Evolutionary conservation across 2,113 vertebrate genomes (phyloP), one percentile per base, ranked within the genome.

Genomic region (Struthio camelus): DNA sequence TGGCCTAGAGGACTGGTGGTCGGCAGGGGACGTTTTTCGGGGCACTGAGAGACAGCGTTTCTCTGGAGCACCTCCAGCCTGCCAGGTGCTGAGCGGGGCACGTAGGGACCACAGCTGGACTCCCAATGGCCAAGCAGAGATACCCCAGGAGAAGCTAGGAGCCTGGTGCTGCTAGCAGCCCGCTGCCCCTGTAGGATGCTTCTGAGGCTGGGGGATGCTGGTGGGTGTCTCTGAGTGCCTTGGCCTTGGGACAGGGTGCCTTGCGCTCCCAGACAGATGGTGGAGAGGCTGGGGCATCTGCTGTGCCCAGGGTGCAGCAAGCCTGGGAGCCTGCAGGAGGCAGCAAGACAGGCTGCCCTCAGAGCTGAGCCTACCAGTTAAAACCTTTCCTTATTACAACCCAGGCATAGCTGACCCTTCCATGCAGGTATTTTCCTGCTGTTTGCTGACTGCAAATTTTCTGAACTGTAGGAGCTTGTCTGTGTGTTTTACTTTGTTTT

Each of bases 361-460:
- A 2, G 36, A 46, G 50, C 38, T 91, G 53, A 22, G 20, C 30
- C 24, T 40, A 40, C 24, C 4, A 1, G 17, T 51, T 15, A 40
- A 12, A 80, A 14, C 46, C 10, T 18, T 50, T 32, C 4, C 4
- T 44, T 51, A 12, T 6, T 0, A 3, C 6, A 22, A 3, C 18
- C 5, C 8, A 34, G 25, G 18, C 0, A 0, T 61, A 23, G 18
- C 24, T 11, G 25, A 16, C 14, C n/a, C 20, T 54, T 69, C 0
- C 0, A 38, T 25, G 14, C 12, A 11, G 69, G 44, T 23, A 7
- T 65, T 7, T 48, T 64, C 32, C 14, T 8, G 5, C 17, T 3
- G 0, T 0, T 23, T 20, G 38, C n/a, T 17, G 46, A n/a, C n/a
- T 17, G 46, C 46, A 46, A 15, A 17, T 46, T 46, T 46, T 46